Percentiles rank a stretch among this genome's conserved stretches.
Evolutionary conservation across 2,797 vertebrate species (phyloP).

Genomic region (Natrix natrix): DNA sequence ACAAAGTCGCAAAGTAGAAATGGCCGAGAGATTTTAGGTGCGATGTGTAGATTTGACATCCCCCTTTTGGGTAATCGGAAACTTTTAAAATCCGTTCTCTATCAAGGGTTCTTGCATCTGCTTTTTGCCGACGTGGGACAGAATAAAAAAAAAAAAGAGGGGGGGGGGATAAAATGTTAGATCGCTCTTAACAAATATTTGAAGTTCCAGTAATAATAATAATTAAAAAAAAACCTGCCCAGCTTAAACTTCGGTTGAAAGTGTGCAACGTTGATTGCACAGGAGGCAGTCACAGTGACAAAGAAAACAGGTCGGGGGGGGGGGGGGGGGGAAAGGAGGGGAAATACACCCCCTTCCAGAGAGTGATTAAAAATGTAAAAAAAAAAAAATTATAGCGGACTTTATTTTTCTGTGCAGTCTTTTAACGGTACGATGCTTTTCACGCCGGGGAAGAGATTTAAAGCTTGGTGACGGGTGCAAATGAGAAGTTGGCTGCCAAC

Average conservation of each 20-base stretch:
- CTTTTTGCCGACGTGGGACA: constrained; percentile 48
- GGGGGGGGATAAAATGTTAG: constrained; percentile 53
- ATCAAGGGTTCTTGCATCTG: constrained; percentile 37
- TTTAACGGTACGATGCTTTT: constrained; percentile 41
- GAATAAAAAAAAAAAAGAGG: constrained; percentile 31
- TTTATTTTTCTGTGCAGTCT: constrained; percentile 66
- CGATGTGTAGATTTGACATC: constrained; percentile 53
- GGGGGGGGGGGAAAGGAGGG: no score
- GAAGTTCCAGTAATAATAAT: constrained; percentile 44
- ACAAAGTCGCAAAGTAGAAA: constrained; percentile 62
- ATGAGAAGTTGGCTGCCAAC: constrained; percentile 95
- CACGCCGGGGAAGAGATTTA: constrained; percentile 62
- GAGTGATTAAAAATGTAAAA: constrained; percentile 64
- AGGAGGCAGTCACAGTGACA: constrained; percentile 40
- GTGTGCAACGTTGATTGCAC: constrained; percentile 53
- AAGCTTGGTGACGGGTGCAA: constrained; percentile 80
- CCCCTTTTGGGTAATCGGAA: constrained; percentile 46
- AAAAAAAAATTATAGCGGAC: constrained; percentile 51
- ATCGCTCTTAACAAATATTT: constrained; percentile 57
- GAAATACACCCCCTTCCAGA: not conserved
- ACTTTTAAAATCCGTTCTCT: constrained; percentile 61
- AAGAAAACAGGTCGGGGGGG: constrained; percentile 47
- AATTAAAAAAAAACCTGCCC: not conserved
- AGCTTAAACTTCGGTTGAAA: constrained; percentile 59
- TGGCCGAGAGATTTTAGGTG: constrained; percentile 53